Percentiles rank a stretch among this genome's conserved stretches.
Conservation (phyloP, 30 jellyfish, hydroid and myxozoan species). For the Aurelia coerulea region DNA sequence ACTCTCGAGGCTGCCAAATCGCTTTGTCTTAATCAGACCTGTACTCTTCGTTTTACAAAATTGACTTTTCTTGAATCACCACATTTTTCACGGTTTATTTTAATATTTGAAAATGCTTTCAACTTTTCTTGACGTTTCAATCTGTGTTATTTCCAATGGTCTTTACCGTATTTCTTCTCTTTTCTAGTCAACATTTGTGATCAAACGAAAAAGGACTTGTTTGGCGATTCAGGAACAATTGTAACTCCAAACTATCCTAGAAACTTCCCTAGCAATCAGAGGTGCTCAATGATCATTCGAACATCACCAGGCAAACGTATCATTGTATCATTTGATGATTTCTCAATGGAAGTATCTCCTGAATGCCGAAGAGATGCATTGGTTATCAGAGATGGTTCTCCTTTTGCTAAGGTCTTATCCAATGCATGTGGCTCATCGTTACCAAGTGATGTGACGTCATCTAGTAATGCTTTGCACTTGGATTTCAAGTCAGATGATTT, state of each 20-base stretch:
- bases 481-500: not conserved
- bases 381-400: not conserved
- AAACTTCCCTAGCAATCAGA: conserved; percentile 46
- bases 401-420: not conserved
- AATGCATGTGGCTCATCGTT: conserved; percentile 5
- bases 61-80: no score
- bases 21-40: no score
- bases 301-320: conserved; percentile 25
- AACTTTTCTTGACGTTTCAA: no score
- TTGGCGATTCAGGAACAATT: conserved; percentile 57
- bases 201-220: not conserved
- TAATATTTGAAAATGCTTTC: no score
- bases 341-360: conserved; percentile 38
- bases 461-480: not conserved
- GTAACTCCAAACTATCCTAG: conserved; percentile 73
- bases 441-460: conserved; percentile 1
- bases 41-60: no score
- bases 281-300: conserved; percentile 43
- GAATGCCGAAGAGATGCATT: conserved; percentile 34
- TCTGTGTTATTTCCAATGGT: no score
- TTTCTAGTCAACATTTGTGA: conserved; percentile 17
- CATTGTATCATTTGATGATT: conserved; percentile 22
- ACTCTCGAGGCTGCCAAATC: no score
- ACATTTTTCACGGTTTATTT: no score
- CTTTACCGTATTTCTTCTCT: not conserved